A percentile compares a stretch with the other conserved stretches of the same genome.
Conservation (phyloP, 1,140 invertebrate genomes). For the Aphelenchoides fujianensis region DNA sequence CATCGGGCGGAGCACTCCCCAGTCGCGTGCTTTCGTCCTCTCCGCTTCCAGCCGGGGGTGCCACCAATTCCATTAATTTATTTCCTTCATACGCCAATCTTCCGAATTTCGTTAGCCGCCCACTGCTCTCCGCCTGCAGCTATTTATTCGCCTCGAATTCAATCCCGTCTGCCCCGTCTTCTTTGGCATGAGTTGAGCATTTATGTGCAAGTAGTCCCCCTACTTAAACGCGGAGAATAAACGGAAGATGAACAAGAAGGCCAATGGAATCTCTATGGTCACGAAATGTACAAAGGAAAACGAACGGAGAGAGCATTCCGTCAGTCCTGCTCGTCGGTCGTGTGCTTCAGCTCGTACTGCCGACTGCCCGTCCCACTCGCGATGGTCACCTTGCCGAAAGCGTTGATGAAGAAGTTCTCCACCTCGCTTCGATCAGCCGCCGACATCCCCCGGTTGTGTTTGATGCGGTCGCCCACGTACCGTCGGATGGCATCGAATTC, state of each 20-base stretch:
- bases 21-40: too few relatives aligned
- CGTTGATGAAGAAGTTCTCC: constrained; percentile 25
- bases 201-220: not conserved
- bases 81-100: too few relatives aligned
- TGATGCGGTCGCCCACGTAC: constrained; percentile 23
- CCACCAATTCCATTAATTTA: too few relatives aligned
- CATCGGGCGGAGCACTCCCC: too few relatives aligned
- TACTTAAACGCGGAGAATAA: not conserved
- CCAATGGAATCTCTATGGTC: not conserved
- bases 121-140: too few relatives aligned
- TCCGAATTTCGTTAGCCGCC: too few relatives aligned
- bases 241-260: not conserved
- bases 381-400: constrained; percentile 20
- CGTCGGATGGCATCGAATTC: constrained; percentile 17
- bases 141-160: too few relatives aligned
- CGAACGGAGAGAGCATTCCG: not conserved
- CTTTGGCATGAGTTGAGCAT: not conserved
- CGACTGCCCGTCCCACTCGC: constrained; percentile 14
- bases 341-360: constrained; percentile 21
- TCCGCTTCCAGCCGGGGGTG: too few relatives aligned
- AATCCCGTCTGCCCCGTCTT: not conserved
- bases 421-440: constrained; percentile 22
- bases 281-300: not conserved
- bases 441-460: constrained; percentile 6
- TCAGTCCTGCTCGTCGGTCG: constrained; percentile 10